These are phyloP conservation scores for Acronicta leporina DNA, from an alignment of 2,888 invertebrate genomes.

Conservation along the genomic window DNA sequence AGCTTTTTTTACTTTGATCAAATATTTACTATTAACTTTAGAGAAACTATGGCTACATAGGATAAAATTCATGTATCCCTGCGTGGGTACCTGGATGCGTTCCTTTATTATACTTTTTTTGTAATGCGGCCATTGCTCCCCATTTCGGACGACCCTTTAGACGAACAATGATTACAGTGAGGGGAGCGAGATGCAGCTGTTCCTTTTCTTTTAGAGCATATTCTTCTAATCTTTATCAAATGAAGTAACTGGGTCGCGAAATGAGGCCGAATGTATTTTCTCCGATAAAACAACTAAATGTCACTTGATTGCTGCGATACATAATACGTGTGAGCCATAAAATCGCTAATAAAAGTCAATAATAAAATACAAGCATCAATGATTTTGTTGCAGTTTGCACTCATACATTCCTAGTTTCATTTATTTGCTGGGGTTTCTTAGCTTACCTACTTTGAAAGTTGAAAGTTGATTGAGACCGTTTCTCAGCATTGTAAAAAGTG, in stretches of 20 bases:
- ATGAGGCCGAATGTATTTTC: conserved; percentile 59
- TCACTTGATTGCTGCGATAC: conserved; percentile 21
- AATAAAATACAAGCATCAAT: conserved; percentile 6
- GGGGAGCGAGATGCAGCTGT: conserved; percentile 86
- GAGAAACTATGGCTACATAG: conserved; percentile 14
- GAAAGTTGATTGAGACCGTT: conserved; percentile 69
- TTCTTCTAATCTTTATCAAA: conserved; percentile 68
- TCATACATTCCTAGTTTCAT: conserved; percentile 16
- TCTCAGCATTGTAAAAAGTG: conserved; percentile 68
- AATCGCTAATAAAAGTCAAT: background rate
- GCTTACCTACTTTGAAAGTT: conserved; percentile 53
- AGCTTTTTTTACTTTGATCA: background rate
- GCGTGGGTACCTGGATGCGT: conserved; percentile 82
- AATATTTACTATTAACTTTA: background rate
- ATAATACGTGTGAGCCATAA: conserved; percentile 7
- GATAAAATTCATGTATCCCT: conserved; percentile 32
- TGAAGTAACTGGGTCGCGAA: conserved; percentile 75
- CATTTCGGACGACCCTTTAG: conserved; percentile 83
- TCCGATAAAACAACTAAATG: conserved; percentile 44
- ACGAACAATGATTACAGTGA: conserved; percentile 83
- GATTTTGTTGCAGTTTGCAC: conserved; percentile 6
- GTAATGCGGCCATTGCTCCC: conserved; percentile 80
- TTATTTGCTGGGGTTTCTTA: conserved; percentile 34
- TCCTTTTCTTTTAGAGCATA: conserved; percentile 79
- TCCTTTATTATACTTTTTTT: conserved; percentile 76